These are phyloP conservation scores for Speoplatyrhinus poulsoni DNA, from an alignment of 2,113 vertebrate species.

Conservation along the genomic window DNA sequence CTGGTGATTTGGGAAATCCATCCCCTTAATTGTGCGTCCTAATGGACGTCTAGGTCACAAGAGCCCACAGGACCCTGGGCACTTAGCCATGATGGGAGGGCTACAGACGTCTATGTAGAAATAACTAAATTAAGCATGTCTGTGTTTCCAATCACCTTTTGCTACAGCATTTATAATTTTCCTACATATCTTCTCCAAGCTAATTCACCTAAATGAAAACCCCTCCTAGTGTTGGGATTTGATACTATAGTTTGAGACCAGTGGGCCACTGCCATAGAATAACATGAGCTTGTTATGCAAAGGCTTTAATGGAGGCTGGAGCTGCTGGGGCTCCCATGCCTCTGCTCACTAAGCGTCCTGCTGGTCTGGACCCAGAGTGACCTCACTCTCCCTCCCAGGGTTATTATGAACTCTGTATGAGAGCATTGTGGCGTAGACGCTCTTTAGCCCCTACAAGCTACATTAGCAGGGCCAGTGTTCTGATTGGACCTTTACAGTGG, in stretches of 20 bases:
- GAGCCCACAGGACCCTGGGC: conserved; percentile 26
- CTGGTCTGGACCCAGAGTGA: neutral
- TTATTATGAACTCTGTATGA: conserved; percentile 4
- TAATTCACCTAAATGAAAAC: neutral
- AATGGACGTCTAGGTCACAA: conserved; percentile 52
- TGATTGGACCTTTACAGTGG: neutral
- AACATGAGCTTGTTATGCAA: conserved; percentile 12
- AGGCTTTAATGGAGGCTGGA: conserved; percentile 21
- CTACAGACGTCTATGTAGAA: conserved; percentile 30
- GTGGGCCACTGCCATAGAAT: conserved; percentile 2
- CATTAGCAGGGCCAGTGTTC: conserved; percentile 4
- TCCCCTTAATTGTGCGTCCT: conserved; percentile 32
- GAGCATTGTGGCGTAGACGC: neutral
- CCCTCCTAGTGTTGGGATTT: conserved; percentile 9
- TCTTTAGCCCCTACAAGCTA: neutral
- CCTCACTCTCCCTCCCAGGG: neutral
- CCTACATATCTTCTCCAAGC: neutral
- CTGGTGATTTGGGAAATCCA: conserved; percentile 39
- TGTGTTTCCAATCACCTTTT: conserved; percentile 27
- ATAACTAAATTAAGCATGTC: conserved; percentile 22
- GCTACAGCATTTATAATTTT: conserved; percentile 13
- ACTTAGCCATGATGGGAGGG: conserved; percentile 24
- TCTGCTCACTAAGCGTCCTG: conserved; percentile 2
- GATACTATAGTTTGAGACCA: neutral
- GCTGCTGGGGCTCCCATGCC: conserved; percentile 7